These are phyloP conservation scores for Ciconia stormi DNA, from an alignment of 2,113 vertebrate species.

Conservation along the genomic window DNA sequence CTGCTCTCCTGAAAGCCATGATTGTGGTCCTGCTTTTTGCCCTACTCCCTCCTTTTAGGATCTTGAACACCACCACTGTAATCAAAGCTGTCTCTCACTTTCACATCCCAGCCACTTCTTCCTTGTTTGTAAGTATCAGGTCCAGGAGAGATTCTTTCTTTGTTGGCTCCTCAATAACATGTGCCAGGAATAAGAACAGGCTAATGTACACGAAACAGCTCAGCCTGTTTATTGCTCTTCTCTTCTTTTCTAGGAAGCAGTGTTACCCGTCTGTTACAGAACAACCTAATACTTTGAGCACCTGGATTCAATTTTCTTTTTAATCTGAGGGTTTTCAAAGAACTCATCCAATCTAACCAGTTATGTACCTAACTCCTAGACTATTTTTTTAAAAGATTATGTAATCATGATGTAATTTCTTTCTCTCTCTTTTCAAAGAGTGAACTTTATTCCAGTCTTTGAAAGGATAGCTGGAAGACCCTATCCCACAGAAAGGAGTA, in stretches of 20 bases:
- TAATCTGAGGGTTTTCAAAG: not conserved
- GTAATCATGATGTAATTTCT: not conserved
- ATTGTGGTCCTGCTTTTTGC: not conserved
- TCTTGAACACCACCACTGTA: not conserved
- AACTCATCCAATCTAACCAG: not conserved
- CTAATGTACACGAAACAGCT: not conserved
- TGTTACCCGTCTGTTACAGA: rapidly evolving
- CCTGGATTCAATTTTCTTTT: not conserved
- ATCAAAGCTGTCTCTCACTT: not conserved
- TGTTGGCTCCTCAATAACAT: not conserved
- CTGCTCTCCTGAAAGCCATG: not conserved
- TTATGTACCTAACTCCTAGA: not conserved
- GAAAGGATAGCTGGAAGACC: not conserved
- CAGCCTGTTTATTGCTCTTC: not conserved
- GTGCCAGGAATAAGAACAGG: not conserved
- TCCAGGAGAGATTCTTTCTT: not conserved
- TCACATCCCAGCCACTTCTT: not conserved
- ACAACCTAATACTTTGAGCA: not conserved
- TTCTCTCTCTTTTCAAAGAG: not conserved
- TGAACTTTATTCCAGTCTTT: not conserved
- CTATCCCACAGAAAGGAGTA: not conserved
- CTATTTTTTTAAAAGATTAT: not conserved
- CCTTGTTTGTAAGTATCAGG: not conserved
- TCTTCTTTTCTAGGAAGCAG: not conserved
- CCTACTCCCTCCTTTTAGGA: not conserved